Evolutionary conservation across 2,888 invertebrate species (phyloP), one percentile per base, ranked within the genome.

Genomic region (Tetranychus piercei): DNA sequence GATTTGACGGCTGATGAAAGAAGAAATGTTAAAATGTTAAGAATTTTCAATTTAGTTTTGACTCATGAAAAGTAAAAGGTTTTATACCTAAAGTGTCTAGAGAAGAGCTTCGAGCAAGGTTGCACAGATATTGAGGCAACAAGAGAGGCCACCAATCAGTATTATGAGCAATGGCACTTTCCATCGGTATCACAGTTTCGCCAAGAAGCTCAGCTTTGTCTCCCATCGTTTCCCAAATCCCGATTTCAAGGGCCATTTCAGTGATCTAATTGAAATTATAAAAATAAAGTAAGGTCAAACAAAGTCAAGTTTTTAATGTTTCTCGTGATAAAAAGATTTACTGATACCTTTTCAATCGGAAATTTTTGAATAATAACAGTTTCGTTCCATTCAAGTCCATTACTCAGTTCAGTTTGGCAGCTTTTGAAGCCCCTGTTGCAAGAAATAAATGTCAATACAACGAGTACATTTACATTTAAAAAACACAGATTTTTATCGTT

Each of bases 301-400:
- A 70, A 69, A 69, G 11, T 69, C 5, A n/a, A 34, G 5, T 34
- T 34, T 5, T 3, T 4, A 34, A 34, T 34, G 3, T 34, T 34
- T 34, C 34, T 34, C 5, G 34, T 4, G 5, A 34, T 34, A 66
- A 66, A 65, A 66, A 20, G 66, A 1, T 66, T 1, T 15, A 55
- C 5, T 69, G 18, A 72, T 74, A 77, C 77, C 76, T 75, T 75
- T 44, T 77, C 76, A 8, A 76, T 55, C 6, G 78, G 76, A 72
- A 78, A 77, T 65, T 89, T 88, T 1, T 88, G 86, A 81, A 93
- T 92, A 75, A 89, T 89, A 45, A 93, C 85, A 23, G 92, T 93
- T 22, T 92, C 91, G 82, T 94, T 93, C 94, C 93, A 94, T 74
- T 92, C 90, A 1, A 94, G 93, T 82, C 90, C 91, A 81, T 89